Conservation (phyloP, 2,113 vertebrate genomes). For the Proteles cristata region DNA sequence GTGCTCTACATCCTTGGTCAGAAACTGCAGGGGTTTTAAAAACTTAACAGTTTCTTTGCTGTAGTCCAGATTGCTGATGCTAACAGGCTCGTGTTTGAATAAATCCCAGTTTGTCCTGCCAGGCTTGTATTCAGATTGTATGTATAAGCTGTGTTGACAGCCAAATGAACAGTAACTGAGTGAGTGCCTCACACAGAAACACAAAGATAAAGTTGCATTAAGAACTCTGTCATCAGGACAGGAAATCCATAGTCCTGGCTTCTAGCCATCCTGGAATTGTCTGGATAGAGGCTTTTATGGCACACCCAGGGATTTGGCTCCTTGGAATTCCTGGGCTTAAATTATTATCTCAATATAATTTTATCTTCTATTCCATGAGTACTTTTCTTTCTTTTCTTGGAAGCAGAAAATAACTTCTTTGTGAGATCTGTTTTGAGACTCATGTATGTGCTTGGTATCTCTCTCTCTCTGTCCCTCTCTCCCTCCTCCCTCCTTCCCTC, state of each 20-base stretch:
- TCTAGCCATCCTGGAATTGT: background rate
- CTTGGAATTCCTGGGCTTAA: conserved; percentile 27
- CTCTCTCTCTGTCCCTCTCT: background rate
- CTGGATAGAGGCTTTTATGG: background rate
- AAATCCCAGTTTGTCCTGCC: background rate
- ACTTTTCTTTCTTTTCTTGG: background rate
- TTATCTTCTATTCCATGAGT: conserved; percentile 2
- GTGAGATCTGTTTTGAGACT: background rate
- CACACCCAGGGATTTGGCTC: background rate
- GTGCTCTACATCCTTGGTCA: background rate
- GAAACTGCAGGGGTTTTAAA: conserved; percentile 4
- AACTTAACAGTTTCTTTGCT: background rate
- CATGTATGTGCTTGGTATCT: background rate
- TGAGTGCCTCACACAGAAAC: background rate
- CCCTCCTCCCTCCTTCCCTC: background rate
- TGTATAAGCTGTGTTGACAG: background rate
- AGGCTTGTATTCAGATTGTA: background rate
- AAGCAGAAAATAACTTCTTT: background rate
- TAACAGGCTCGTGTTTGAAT: background rate
- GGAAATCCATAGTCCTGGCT: conserved; percentile 1
- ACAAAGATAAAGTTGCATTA: conserved; percentile 26
- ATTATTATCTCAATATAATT: conserved; percentile 35
- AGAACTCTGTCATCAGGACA: background rate
- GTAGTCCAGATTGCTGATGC: background rate
- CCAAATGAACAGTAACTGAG: conserved; percentile 1